Evolutionary conservation across 2,888 invertebrate species (phyloP).

Genomic region (Oasisia sp.): DNA sequence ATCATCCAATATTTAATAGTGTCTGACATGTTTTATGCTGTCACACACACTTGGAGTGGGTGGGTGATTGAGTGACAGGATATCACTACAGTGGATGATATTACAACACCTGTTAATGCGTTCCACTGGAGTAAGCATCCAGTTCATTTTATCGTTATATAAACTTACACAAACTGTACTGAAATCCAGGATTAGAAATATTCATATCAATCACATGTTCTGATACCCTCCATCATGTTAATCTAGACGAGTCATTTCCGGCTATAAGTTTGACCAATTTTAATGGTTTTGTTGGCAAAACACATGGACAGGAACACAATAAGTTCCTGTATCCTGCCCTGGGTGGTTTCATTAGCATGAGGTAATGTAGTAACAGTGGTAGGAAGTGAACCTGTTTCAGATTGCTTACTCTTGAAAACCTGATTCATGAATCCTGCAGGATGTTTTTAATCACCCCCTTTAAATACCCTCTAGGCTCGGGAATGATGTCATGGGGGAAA

Average conservation of each 20-base stretch:
- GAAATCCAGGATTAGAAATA: background rate
- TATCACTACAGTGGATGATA: background rate
- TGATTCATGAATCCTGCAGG: slow-evolving; percentile 3
- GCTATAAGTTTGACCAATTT: background rate
- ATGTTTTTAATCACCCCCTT: background rate
- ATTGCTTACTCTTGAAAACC: background rate
- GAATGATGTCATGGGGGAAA: background rate
- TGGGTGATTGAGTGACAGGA: background rate
- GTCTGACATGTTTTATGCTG: background rate
- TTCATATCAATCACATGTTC: background rate
- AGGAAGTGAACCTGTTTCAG: background rate
- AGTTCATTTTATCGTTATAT: background rate
- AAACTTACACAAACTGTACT: background rate
- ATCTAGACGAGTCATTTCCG: background rate
- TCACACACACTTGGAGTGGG: background rate
- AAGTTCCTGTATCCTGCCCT: background rate
- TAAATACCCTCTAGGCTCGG: background rate
- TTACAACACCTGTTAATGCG: background rate
- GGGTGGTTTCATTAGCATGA: no score
- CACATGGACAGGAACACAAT: background rate
- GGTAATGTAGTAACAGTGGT: background rate
- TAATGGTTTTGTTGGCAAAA: background rate
- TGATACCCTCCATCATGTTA: background rate
- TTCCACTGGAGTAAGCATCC: background rate
- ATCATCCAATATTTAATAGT: background rate